phyloP scores from a whole-genome alignment of 2,797 vertebrate species.

The Darevskia mixta region DNA sequence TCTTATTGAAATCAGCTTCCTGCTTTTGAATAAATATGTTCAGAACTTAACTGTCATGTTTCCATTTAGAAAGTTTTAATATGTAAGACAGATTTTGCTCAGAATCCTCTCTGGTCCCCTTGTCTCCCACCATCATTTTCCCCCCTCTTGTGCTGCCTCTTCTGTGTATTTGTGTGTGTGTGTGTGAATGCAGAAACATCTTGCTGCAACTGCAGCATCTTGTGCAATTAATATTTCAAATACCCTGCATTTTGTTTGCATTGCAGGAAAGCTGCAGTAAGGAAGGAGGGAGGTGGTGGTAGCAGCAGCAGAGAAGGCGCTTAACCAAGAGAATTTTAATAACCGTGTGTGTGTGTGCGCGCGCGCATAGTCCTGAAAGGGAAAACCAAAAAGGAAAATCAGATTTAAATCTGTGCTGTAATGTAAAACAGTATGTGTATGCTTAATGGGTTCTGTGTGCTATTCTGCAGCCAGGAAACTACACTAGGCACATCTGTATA shows the following conservation, averaged over 20 bases:
- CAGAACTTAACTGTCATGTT: not conserved
- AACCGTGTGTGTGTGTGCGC: conserved; percentile 48
- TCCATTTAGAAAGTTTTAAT: not conserved
- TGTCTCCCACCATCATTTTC: not conserved
- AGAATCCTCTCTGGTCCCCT: not conserved
- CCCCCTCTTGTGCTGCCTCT: not conserved
- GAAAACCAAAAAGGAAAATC: conserved; percentile 62
- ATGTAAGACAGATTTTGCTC: not conserved
- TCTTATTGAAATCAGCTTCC: not conserved
- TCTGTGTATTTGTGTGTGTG: not conserved
- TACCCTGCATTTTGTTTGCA: conserved; percentile 30
- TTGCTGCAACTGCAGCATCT: not conserved
- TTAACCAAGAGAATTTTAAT: conserved; percentile 69
- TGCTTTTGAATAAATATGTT: not conserved
- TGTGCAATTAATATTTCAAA: conserved; percentile 45
- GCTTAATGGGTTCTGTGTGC: conserved; percentile 66
- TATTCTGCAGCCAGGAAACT: conserved; percentile 68
- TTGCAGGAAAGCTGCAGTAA: conserved; percentile 40
- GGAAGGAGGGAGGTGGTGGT: not conserved
- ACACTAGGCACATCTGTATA: conserved; percentile 68
- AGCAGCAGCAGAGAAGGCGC: conserved; percentile 15
- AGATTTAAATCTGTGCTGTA: conserved; percentile 62
- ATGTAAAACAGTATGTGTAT: conserved; percentile 60
- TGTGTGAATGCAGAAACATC: not conserved
- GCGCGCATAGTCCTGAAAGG: conserved; percentile 47